These are phyloP conservation scores for Sialis lutaria DNA, from an alignment of 2,888 invertebrate species.

Conservation along the genomic window DNA sequence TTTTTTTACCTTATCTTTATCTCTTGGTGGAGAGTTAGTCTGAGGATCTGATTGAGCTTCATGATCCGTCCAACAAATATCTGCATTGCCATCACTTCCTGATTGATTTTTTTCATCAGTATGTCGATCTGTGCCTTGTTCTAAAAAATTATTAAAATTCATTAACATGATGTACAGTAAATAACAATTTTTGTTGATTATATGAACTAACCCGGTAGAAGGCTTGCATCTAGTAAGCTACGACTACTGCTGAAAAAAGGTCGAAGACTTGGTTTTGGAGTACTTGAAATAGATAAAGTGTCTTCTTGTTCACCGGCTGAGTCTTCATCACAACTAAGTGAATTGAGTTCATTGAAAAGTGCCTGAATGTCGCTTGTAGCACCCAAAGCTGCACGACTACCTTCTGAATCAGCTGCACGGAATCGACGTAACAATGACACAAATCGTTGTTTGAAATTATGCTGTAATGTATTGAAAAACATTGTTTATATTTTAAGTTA, in stretches of 20 bases:
- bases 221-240: conserved; percentile 36
- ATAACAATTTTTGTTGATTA: background rate
- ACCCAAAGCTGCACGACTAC: conserved; percentile 42
- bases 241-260: conserved; percentile 90
- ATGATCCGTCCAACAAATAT: conserved; percentile 41
- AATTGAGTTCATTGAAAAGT: conserved; percentile 89
- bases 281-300: conserved; percentile 91
- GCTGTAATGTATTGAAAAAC: conserved; percentile 41
- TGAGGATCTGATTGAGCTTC: conserved; percentile 50
- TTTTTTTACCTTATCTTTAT: conserved; percentile 22
- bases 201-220: background rate
- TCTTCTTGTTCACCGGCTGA: conserved; percentile 93
- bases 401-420: conserved; percentile 80
- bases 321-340: conserved; percentile 68
- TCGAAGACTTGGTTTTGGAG: conserved; percentile 87
- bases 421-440: conserved; percentile 87
- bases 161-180: background rate
- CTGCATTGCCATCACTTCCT: conserved; percentile 34
- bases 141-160: no score
- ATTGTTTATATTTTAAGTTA: background rate
- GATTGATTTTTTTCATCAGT: conserved; percentile 25
- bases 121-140: conserved; percentile 13
- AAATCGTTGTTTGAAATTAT: conserved; percentile 94
- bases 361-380: conserved; percentile 85
- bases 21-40: conserved; percentile 34